A percentile compares a stretch with the other conserved stretches of the same genome.
These are phyloP conservation scores for Dufourea novaeangliae DNA, from an alignment of 1,140 invertebrate species.

Conservation along the genomic window DNA sequence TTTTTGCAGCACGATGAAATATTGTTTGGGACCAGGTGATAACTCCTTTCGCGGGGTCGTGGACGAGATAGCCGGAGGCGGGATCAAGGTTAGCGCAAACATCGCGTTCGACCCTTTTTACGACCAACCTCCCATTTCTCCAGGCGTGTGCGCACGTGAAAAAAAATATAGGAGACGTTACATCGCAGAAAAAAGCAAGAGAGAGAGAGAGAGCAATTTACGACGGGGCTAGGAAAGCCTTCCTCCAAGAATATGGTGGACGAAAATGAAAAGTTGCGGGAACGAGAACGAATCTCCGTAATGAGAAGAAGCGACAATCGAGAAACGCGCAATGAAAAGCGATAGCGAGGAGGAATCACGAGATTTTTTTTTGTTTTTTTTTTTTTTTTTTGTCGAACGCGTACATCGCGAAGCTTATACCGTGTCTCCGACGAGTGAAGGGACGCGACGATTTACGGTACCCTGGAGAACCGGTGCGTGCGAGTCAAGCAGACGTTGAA, in stretches of 20 bases:
- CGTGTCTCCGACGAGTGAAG: no score
- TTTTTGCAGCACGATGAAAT: background rate
- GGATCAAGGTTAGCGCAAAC: background rate
- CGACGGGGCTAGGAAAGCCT: background rate
- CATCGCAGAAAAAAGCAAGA: no score
- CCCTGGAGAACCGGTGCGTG: background rate
- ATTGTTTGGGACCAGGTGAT: fast-evolving
- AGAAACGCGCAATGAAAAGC: conserved; percentile 1
- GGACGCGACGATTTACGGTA: background rate
- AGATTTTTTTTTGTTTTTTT: background rate
- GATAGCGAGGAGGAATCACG: background rate
- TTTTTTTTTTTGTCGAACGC: no score
- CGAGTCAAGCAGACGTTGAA: conserved; percentile 13
- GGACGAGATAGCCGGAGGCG: background rate
- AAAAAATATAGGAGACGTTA: background rate
- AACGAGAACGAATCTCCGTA: conserved; percentile 15
- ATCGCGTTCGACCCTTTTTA: background rate
- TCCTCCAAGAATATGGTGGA: background rate
- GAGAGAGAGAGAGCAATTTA: conserved; percentile 41
- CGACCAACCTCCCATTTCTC: background rate
- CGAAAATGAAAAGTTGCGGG: background rate
- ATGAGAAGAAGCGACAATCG: conserved; percentile 45
- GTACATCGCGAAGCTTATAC: background rate
- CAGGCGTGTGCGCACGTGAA: no score
- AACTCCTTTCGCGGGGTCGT: background rate